These are phyloP conservation scores for Psittacula cyanocephala DNA, from an alignment of 2,113 vertebrate genomes.

Conservation along the genomic window DNA sequence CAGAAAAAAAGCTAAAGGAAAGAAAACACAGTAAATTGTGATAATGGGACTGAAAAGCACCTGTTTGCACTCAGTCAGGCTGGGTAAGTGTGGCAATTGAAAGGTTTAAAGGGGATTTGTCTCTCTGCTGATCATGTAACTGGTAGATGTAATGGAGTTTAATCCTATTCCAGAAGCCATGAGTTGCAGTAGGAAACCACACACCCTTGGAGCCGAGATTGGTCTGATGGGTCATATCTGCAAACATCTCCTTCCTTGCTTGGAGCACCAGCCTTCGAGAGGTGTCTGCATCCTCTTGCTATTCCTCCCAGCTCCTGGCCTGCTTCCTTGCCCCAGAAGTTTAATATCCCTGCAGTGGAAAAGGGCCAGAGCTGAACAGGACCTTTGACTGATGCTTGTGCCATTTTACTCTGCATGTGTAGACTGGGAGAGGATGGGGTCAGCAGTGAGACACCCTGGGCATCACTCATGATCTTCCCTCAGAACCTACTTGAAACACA, in stretches of 20 bases:
- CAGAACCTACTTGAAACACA: not conserved
- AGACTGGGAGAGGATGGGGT: not conserved
- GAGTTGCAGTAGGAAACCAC: not conserved
- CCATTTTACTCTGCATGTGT: not conserved
- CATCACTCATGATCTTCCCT: fast-evolving
- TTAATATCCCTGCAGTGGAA: fast-evolving
- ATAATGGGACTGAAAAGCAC: not conserved
- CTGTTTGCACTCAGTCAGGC: not conserved
- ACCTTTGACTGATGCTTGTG: not conserved
- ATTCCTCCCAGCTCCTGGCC: not conserved
- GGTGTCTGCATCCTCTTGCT: fast-evolving
- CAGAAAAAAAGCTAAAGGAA: not conserved
- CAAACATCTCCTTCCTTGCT: not conserved
- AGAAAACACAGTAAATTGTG: not conserved
- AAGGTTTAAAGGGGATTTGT: not conserved
- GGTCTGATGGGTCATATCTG: not conserved
- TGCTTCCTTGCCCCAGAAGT: not conserved
- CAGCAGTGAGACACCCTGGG: not conserved
- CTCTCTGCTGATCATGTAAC: not conserved
- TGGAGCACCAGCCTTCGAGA: not conserved
- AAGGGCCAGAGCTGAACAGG: not conserved
- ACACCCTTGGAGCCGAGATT: not conserved
- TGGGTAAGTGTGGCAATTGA: not conserved
- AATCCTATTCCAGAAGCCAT: not conserved
- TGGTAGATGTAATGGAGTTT: not conserved